A percentile compares a stretch with the other conserved stretches of the same genome.
These are phyloP conservation scores for Podotricha telesiphe DNA, from an alignment of 2,888 invertebrate species.

Conservation along the genomic window DNA sequence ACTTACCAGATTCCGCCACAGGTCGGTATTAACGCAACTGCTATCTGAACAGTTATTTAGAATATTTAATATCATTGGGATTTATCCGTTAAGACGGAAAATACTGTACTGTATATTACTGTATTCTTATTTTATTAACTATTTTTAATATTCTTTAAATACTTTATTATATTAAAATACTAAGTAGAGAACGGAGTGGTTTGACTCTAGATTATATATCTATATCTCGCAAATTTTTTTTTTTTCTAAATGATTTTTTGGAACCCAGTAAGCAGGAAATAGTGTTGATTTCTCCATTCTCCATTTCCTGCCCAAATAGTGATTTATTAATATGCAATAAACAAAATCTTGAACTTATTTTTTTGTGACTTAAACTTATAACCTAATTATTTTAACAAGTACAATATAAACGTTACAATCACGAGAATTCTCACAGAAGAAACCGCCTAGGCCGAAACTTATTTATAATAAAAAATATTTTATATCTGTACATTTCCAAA, in stretches of 20 bases:
- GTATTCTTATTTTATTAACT: neutral
- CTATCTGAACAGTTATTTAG: slow-evolving; percentile 33
- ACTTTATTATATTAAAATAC: no score
- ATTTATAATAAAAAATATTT: slow-evolving; percentile 8
- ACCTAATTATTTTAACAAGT: slow-evolving; percentile 5
- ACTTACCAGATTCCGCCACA: slow-evolving; percentile 33
- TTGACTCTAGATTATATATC: no score
- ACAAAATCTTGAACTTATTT: neutral
- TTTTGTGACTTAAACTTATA: neutral
- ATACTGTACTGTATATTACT: slow-evolving; percentile 10
- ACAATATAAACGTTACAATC: neutral
- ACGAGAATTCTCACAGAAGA: slow-evolving; percentile 2
- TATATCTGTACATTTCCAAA: slow-evolving; percentile 1
- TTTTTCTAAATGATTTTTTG: no score
- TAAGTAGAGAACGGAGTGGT: no score
- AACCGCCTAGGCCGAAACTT: neutral
- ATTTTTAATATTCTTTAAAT: neutral
- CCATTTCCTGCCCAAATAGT: no score
- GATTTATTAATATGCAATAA: neutral
- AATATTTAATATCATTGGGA: slow-evolving; percentile 38
- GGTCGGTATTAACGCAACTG: slow-evolving; percentile 23
- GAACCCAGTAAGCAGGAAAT: no score
- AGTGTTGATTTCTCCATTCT: no score
- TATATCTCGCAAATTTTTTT: no score
- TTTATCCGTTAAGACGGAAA: slow-evolving; percentile 22